Evolutionary conservation across 37 sponge, comb jelly and placozoan species (phyloP), one percentile per base, ranked within the genome.

Genomic region (Axinella damicornis): DNA sequence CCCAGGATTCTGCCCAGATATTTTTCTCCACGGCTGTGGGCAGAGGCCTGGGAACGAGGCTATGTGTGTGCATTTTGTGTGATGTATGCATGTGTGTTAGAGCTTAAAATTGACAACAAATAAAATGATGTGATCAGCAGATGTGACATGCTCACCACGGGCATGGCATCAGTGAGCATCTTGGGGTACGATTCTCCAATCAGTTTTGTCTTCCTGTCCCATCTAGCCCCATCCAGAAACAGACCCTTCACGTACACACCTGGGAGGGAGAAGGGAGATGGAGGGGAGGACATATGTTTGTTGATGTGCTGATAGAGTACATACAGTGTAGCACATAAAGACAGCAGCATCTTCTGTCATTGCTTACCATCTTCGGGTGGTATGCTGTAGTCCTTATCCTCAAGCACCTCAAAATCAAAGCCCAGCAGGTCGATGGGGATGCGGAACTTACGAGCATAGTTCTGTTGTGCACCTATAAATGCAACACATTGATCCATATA

Each of bases 401-500:
- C 92, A 24, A 99, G 66, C 27, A 99, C 90, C 24, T 95, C 97
- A 85, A 87, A 99, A 86, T 99, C 99, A 89, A 95, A 97, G 15
- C 92, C 92, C 57, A 99, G 88, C 34, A 97, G 76, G 56, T 99
- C 99, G 85, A 99, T 99, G 24, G 99, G 99, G 34, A 99, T 97
- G 65, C 89, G 98, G 67, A 86, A 99, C 76, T 97, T 97, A 35
- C 99, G 70, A 35, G 99, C 99, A 91, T 85, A 99, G 84, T 99
- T 99, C 88, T 99, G 99, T 46, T 95, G 94, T 41, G 96, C 97
- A 82, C 99, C 99, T 98, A 72, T 9, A 67, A n/a, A 46, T 9
- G 9, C 46, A 46, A 46, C 6, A 46, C 46, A 46, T 12, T 46
- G 46, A 46, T 46, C 46, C 46, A 46, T 9, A 46, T 46, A 46